Conservation (phyloP, 2,888 invertebrate species). For the Eupsilia transversa region DNA sequence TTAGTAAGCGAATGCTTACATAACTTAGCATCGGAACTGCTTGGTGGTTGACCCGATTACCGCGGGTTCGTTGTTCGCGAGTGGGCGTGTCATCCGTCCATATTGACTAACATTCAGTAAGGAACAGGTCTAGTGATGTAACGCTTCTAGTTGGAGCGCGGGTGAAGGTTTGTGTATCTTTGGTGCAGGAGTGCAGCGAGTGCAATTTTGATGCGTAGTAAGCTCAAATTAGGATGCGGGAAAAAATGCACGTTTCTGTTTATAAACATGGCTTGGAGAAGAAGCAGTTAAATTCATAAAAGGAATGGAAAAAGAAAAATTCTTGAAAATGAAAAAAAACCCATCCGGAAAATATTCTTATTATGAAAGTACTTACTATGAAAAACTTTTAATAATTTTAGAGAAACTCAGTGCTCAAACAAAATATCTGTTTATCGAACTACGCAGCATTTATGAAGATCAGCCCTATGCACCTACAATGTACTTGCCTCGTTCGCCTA, state of each 20-base stretch:
- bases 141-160: constrained; percentile 14
- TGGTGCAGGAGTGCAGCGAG: background rate
- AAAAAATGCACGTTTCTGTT: background rate
- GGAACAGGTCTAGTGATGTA: constrained; percentile 50
- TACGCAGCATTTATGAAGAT: constrained; percentile 8
- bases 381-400: background rate
- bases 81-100: constrained; percentile 76
- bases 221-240: fast-evolving
- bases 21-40: constrained; percentile 51
- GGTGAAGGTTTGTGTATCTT: constrained; percentile 23
- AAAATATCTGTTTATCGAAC: background rate
- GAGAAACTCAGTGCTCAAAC: background rate
- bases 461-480: constrained; percentile 18
- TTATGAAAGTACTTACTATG: background rate
- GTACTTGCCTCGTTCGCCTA: constrained; percentile 40
- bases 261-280: background rate
- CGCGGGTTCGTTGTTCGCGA: constrained; percentile 77
- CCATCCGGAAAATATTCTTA: background rate
- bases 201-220: background rate
- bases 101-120: constrained; percentile 59
- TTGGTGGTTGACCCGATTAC: constrained; percentile 77
- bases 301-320: background rate
- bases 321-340: background rate
- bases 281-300: background rate
- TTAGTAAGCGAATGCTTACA: constrained; percentile 53